Conservation (phyloP, 2,888 invertebrate genomes). For the Eledone cirrhosa region DNA sequence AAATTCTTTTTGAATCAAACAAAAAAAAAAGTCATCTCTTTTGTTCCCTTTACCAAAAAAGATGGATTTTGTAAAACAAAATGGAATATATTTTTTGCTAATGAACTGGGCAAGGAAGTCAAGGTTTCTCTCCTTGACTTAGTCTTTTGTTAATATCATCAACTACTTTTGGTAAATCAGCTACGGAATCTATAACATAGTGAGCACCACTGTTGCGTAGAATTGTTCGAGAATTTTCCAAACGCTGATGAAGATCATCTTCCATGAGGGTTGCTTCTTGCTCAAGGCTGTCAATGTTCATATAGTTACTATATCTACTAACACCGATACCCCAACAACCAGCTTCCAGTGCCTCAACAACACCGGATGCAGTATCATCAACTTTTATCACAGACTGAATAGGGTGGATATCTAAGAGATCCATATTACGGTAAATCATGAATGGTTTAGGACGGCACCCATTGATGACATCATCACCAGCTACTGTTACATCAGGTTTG, state of each 20-base stretch:
- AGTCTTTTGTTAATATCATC: slow-evolving; percentile 63
- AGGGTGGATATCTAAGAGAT: slow-evolving; percentile 62
- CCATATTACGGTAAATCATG: slow-evolving; percentile 67
- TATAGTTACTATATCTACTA: slow-evolving; percentile 65
- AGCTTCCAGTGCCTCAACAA: slow-evolving; percentile 64
- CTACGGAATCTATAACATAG: slow-evolving; percentile 66
- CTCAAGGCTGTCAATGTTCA: slow-evolving; percentile 61
- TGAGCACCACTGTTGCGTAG: slow-evolving; percentile 64
- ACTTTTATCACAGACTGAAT: slow-evolving; percentile 64
- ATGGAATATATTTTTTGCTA: too few species aligned
- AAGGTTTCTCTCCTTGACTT: slow-evolving; percentile 60
- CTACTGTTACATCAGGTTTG: slow-evolving; percentile 61
- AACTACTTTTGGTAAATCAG: slow-evolving; percentile 62
- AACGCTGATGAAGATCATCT: slow-evolving; percentile 52
- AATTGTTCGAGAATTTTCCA: slow-evolving; percentile 53
- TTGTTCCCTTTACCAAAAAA: too few species aligned
- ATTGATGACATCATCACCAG: slow-evolving; percentile 65
- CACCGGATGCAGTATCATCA: slow-evolving; percentile 65
- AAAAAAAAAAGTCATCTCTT: too few species aligned
- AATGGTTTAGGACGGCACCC: slow-evolving; percentile 65
- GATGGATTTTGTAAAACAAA: too few species aligned
- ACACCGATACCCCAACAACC: slow-evolving; percentile 68
- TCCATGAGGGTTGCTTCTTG: slow-evolving; percentile 50
- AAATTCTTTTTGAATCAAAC: too few species aligned
- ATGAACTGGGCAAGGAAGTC: too few species aligned